A percentile compares a stretch with the other conserved stretches of the same genome.
Conservation (phyloP, 1,140 invertebrate species). For the Achroia grisella region DNA sequence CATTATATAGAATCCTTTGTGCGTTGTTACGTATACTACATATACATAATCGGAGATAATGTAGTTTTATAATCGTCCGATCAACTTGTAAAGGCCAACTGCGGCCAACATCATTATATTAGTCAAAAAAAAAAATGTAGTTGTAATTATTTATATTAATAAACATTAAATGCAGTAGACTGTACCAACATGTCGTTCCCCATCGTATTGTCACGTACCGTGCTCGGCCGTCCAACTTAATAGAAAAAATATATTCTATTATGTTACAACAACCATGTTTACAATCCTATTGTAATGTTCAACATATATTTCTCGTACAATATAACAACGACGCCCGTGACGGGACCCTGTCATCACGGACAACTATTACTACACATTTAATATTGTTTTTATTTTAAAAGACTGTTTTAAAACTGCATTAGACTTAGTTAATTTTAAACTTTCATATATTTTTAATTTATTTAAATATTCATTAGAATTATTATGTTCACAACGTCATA, state of each 20-base stretch:
- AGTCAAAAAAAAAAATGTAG: no score
- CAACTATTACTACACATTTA: conserved; percentile 9
- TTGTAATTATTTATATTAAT: no score
- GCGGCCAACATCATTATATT: no score
- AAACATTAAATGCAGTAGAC: neutral
- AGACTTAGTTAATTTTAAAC: no score
- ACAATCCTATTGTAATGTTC: conserved; percentile 2
- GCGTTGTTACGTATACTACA: no score
- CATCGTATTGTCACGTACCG: conserved; percentile 4
- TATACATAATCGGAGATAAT: no score
- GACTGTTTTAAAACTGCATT: neutral
- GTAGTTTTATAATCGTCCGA: no score
- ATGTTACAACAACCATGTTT: conserved; percentile 35
- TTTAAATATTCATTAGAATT: no score
- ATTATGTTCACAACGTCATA: conserved; percentile 29
- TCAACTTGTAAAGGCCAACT: no score
- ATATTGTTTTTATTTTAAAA: conserved; percentile 8
- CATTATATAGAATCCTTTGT: no score
- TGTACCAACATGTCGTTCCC: neutral
- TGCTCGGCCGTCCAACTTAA: conserved; percentile 19
- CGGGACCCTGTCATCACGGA: conserved; percentile 20
- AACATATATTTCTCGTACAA: conserved; percentile 17
- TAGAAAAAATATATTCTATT: conserved; percentile 48
- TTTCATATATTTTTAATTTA: no score
- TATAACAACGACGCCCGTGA: conserved; percentile 15